Conservation (phyloP, 2,113 vertebrate species). For the Micronycteris hirsuta region DNA sequence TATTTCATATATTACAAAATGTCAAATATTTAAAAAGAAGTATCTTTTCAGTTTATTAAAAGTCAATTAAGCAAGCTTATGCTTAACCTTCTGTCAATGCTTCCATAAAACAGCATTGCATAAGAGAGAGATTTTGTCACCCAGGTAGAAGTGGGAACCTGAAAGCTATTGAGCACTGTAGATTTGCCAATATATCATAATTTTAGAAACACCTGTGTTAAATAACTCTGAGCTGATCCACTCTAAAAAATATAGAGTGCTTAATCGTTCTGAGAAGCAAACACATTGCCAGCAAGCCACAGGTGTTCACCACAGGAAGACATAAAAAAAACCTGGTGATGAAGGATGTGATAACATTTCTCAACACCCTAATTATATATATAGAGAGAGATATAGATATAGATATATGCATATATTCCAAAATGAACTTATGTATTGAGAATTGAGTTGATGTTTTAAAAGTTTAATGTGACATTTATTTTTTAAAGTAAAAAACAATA, state of each 20-base stretch:
- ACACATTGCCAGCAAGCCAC: slow-evolving; percentile 78
- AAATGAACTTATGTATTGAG: slow-evolving; percentile 74
- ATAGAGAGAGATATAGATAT: no score
- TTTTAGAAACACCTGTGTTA: slow-evolving; percentile 80
- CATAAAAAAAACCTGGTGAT: slow-evolving; percentile 70
- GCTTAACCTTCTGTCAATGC: slow-evolving; percentile 30
- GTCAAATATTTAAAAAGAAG: background rate
- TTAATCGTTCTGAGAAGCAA: slow-evolving; percentile 75
- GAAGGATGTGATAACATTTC: slow-evolving; percentile 80
- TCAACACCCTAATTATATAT: slow-evolving; percentile 63
- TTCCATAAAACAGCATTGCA: background rate
- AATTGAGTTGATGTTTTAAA: slow-evolving; percentile 73
- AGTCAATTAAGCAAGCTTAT: slow-evolving; percentile 45
- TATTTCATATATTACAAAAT: slow-evolving; percentile 5
- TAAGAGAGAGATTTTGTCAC: background rate
- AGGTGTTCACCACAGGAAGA: slow-evolving; percentile 80
- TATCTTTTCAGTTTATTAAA: slow-evolving; percentile 31
- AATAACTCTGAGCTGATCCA: slow-evolving; percentile 72
- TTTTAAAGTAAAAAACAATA: slow-evolving; percentile 32
- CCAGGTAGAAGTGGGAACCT: background rate
- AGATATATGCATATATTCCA: slow-evolving; percentile 49
- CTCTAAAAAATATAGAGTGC: slow-evolving; percentile 74
- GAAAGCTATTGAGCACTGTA: slow-evolving; percentile 52
- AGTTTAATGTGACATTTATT: no score
- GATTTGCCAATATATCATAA: slow-evolving; percentile 70